These are phyloP conservation scores for Sebastolobus altivelis DNA, from an alignment of 2,797 vertebrate species.

Conservation along the genomic window DNA sequence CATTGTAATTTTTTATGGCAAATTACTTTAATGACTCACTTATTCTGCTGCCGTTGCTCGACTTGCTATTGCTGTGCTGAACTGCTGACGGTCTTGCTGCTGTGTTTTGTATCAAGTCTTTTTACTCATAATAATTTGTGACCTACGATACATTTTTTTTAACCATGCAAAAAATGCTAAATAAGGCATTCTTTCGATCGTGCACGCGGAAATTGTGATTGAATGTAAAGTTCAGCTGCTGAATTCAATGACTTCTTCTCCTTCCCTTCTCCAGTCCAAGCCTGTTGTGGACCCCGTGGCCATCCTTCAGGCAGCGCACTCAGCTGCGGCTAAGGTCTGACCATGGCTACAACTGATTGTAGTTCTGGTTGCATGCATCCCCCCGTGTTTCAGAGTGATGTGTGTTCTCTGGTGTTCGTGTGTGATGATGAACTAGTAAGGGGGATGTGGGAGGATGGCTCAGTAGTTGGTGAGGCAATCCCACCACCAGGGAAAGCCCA, in stretches of 20 bases:
- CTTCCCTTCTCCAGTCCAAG: slow-evolving; percentile 79
- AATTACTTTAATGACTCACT: slow-evolving; percentile 22
- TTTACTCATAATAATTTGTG: neutral
- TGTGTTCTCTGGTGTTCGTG: slow-evolving; percentile 34
- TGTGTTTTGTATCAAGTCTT: neutral
- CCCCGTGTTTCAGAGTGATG: slow-evolving; percentile 30
- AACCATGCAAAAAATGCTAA: neutral
- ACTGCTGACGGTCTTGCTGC: slow-evolving; percentile 5
- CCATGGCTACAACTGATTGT: slow-evolving; percentile 41
- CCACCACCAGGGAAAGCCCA: slow-evolving; percentile 8
- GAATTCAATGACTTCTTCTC: slow-evolving; percentile 34
- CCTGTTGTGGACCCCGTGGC: slow-evolving; percentile 83
- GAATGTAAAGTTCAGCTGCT: slow-evolving; percentile 7
- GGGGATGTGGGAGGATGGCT: neutral
- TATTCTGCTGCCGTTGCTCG: slow-evolving; percentile 1
- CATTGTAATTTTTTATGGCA: slow-evolving; percentile 16
- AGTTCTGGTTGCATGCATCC: slow-evolving; percentile 35
- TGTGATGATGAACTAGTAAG: slow-evolving; percentile 27
- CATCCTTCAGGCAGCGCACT: slow-evolving; percentile 83
- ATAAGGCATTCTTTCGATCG: neutral
- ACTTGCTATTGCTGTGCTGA: neutral
- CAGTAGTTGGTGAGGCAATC: slow-evolving; percentile 15
- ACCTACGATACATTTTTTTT: neutral
- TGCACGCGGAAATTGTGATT: neutral
- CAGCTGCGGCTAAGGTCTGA: slow-evolving; percentile 87